phyloP scores from a whole-genome alignment of 1,140 invertebrate genomes.

The Acyrthosiphon pisum region DNA sequence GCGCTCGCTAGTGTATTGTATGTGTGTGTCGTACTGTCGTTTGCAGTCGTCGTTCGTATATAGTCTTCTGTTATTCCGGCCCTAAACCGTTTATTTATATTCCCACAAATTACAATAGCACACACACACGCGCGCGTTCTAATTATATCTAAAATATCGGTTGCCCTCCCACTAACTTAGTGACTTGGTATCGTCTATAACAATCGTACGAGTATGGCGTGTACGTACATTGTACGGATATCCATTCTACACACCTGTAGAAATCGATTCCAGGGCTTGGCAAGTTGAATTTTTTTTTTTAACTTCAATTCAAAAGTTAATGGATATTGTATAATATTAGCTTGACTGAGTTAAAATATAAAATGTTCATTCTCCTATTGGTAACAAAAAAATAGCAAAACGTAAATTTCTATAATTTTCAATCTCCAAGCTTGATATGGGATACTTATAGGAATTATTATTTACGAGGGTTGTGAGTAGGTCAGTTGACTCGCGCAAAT shows the following conservation, averaged over 20 bases:
- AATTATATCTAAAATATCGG: background rate
- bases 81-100: slow-evolving; percentile 5
- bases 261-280: too few species aligned
- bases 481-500: too few species aligned
- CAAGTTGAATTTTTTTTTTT: too few species aligned
- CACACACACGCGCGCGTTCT: background rate
- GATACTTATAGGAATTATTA: too few species aligned
- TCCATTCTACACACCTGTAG: background rate
- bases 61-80: background rate
- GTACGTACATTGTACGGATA: background rate
- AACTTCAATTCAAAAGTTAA: too few species aligned
- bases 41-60: background rate
- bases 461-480: too few species aligned
- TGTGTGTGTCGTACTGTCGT: background rate
- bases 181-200: background rate
- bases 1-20: background rate
- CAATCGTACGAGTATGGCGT: background rate
- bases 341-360: too few species aligned
- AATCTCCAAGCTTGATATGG: too few species aligned
- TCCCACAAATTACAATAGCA: background rate
- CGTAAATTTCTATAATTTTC: too few species aligned
- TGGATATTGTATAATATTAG: too few species aligned
- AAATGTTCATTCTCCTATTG: too few species aligned
- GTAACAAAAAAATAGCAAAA: too few species aligned
- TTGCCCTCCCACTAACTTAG: background rate